Percentiles rank a stretch among this genome's conserved stretches.
phyloP scores from a whole-genome alignment of 2,113 vertebrate species.

The Bufo bufo region DNA sequence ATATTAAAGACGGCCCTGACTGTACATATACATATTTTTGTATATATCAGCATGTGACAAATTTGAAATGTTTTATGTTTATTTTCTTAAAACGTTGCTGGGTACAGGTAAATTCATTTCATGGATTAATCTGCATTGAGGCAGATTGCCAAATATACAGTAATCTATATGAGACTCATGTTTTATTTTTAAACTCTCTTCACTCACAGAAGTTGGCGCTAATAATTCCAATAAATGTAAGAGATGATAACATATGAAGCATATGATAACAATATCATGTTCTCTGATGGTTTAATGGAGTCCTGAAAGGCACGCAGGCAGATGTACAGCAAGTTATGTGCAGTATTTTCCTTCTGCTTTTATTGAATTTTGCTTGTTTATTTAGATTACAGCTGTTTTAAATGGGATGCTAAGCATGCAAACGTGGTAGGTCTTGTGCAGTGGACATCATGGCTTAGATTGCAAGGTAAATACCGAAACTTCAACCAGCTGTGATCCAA shows the following conservation, averaged over 20 bases:
- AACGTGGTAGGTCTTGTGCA: not conserved
- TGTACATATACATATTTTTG: no score
- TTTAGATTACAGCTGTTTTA: constrained; percentile 41
- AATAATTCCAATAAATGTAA: not conserved
- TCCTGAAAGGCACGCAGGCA: constrained; percentile 20
- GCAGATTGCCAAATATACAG: no score
- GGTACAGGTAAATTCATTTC: no score
- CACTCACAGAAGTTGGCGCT: not conserved
- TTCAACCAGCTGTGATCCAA: constrained; percentile 49
- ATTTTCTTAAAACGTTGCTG: no score
- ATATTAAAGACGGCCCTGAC: no score
- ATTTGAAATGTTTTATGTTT: no score
- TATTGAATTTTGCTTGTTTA: constrained; percentile 37
- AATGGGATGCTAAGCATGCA: constrained; percentile 12
- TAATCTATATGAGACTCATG: no score
- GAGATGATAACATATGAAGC: not conserved
- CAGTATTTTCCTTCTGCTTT: constrained; percentile 7
- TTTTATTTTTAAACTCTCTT: no score
- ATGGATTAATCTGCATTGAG: no score
- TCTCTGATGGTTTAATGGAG: not conserved
- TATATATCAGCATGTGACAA: no score
- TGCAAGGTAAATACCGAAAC: constrained; percentile 52
- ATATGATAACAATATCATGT: not conserved
- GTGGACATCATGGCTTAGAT: constrained; percentile 28
- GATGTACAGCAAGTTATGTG: constrained; percentile 15